phyloP scores from a whole-genome alignment of 2,113 vertebrate species.

The Gadus chalcogrammus region DNA sequence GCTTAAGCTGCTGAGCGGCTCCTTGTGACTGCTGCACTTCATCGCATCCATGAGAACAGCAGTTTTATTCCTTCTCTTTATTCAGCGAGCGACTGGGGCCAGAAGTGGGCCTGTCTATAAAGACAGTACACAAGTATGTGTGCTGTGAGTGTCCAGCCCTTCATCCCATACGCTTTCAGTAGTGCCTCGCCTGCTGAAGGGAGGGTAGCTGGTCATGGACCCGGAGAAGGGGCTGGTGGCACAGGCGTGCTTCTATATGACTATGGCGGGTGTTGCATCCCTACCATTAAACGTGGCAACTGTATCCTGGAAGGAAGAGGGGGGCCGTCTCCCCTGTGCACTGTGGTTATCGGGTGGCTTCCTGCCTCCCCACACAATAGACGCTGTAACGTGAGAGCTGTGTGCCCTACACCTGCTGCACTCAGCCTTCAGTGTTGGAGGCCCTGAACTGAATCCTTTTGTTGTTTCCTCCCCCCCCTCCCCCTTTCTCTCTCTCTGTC shows the following conservation, averaged over 20 bases:
- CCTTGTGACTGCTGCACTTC: constrained; percentile 71
- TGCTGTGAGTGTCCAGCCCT: constrained; percentile 16
- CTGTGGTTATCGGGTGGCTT: constrained; percentile 64
- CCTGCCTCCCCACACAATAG: constrained; percentile 54
- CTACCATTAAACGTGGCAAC: constrained; percentile 5
- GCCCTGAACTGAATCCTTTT: constrained; percentile 52
- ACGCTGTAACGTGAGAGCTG: constrained; percentile 54
- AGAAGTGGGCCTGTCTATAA: constrained; percentile 19
- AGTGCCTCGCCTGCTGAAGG: neutral
- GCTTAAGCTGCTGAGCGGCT: constrained; percentile 67
- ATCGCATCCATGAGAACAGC: constrained; percentile 46
- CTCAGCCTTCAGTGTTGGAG: constrained; percentile 40
- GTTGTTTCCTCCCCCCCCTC: constrained; percentile 35
- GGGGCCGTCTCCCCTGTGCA: constrained; percentile 30
- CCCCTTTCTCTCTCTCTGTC: constrained; percentile 34
- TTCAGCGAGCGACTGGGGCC: constrained; percentile 29
- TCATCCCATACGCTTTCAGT: constrained; percentile 20
- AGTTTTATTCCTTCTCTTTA: constrained; percentile 1
- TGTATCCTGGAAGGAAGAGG: constrained; percentile 27
- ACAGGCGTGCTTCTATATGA: no score
- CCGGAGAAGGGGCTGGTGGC: neutral
- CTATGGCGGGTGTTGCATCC: constrained; percentile 12
- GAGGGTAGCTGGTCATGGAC: neutral
- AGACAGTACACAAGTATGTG: constrained; percentile 41
- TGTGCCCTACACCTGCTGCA: constrained; percentile 55